These are phyloP conservation scores for Calonectris borealis DNA, from an alignment of 2,113 vertebrate species.

Conservation along the genomic window DNA sequence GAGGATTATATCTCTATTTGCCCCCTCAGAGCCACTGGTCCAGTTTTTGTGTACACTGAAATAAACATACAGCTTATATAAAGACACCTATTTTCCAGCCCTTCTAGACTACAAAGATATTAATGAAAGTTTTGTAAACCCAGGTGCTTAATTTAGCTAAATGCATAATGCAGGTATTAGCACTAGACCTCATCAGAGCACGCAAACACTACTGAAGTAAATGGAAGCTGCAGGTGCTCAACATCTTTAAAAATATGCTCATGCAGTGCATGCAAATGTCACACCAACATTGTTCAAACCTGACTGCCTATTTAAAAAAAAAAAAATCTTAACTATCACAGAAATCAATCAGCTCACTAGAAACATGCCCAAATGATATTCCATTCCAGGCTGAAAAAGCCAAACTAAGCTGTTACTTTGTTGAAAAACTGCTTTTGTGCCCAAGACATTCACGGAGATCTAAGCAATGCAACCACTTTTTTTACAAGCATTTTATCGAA, in stretches of 20 bases:
- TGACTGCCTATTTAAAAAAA: neutral
- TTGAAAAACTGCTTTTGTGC: constrained; percentile 1
- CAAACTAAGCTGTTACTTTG: neutral
- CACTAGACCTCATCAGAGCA: neutral
- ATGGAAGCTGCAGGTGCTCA: neutral
- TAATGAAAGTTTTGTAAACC: neutral
- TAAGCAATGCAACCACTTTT: neutral
- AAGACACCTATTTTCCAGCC: neutral
- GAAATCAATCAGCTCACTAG: neutral
- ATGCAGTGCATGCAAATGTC: neutral
- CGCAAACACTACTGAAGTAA: neutral
- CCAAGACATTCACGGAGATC: neutral
- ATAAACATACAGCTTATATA: neutral
- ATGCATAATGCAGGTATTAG: neutral
- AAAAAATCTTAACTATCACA: neutral
- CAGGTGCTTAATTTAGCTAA: neutral
- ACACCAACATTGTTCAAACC: neutral
- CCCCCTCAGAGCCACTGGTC: neutral
- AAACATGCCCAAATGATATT: neutral
- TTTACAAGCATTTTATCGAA: constrained; percentile 13
- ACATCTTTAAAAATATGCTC: neutral
- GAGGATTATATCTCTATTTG: neutral
- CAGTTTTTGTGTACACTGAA: neutral
- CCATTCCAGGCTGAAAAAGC: neutral
- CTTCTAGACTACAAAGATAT: neutral